These are phyloP conservation scores for Himalopsyche tibetana DNA, from an alignment of 2,888 invertebrate genomes.

Conservation along the genomic window DNA sequence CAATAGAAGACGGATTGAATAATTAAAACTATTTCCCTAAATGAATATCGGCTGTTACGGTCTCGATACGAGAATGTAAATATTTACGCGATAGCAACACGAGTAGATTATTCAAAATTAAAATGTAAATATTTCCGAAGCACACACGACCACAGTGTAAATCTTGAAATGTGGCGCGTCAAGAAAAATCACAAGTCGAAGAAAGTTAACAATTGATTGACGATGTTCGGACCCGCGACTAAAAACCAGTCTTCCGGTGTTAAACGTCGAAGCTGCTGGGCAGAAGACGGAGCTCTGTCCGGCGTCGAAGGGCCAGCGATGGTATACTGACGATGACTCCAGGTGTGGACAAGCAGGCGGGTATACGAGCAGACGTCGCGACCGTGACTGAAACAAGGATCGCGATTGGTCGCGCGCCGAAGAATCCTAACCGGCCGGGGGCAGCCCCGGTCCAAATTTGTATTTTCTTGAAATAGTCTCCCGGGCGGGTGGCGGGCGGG, in stretches of 20 bases:
- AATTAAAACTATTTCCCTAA: neutral
- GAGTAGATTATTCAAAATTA: neutral
- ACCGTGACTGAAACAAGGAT: constrained; percentile 72
- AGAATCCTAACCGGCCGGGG: constrained; percentile 70
- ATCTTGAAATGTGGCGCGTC: neutral
- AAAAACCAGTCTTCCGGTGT: constrained; percentile 63
- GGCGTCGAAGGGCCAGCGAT: constrained; percentile 66
- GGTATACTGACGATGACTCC: constrained; percentile 68
- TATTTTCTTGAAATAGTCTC: constrained; percentile 87
- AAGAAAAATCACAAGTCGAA: constrained; percentile 8
- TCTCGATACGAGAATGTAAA: neutral
- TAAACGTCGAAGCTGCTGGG: constrained; percentile 56
- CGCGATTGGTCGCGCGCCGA: constrained; percentile 73
- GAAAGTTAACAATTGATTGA: constrained; percentile 55
- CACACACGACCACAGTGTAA: neutral
- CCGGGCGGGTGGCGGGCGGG: constrained; percentile 70
- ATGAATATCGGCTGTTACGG: neutral
- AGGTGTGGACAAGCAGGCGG: constrained; percentile 67
- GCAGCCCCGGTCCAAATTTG: constrained; percentile 85
- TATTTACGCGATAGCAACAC: neutral
- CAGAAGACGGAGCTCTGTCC: constrained; percentile 65
- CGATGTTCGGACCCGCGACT: constrained; percentile 64
- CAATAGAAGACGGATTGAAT: neutral
- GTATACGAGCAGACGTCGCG: constrained; percentile 66
- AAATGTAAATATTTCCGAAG: neutral